Evolutionary conservation across 2,888 invertebrate species (phyloP).

Genomic region (Amiota minor): DNA sequence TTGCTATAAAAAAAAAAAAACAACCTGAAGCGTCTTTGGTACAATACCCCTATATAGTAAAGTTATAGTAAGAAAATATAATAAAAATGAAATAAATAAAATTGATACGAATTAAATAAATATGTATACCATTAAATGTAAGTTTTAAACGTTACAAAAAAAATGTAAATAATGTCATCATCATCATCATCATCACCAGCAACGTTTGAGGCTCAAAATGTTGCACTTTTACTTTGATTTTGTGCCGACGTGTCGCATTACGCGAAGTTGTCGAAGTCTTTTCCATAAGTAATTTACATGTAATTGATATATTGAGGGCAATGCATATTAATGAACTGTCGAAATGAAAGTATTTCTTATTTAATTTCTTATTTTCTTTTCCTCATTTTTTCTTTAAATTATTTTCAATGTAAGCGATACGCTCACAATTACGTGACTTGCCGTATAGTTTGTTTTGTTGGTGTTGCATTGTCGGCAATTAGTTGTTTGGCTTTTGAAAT

Average conservation of each 20-base stretch:
- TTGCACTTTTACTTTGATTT: constrained; percentile 15
- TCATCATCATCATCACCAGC: too few species aligned
- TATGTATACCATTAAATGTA: too few species aligned
- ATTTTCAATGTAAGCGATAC: constrained; percentile 28
- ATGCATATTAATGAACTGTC: constrained; percentile 68
- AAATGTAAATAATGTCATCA: too few species aligned
- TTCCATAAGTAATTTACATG: constrained; percentile 66
- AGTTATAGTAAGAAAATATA: too few species aligned
- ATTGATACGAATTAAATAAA: too few species aligned
- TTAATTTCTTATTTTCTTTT: constrained; percentile 53
- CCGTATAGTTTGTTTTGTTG: constrained; percentile 46
- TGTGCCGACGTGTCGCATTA: constrained; percentile 44
- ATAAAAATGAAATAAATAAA: too few species aligned
- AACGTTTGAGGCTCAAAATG: too few species aligned
- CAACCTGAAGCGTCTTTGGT: too few species aligned
- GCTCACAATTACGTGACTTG: not conserved
- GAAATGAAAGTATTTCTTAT: constrained; percentile 65
- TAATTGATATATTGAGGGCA: constrained; percentile 67
- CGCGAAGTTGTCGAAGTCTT: not conserved
- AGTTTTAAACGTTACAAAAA: too few species aligned
- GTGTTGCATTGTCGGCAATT: constrained; percentile 56
- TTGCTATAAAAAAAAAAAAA: too few species aligned
- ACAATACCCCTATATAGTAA: too few species aligned
- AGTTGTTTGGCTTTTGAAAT: constrained; percentile 62
- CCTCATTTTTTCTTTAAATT: constrained; percentile 34